Conservation (phyloP, 1,140 invertebrate species). For the Orchestia grillus region DNA sequence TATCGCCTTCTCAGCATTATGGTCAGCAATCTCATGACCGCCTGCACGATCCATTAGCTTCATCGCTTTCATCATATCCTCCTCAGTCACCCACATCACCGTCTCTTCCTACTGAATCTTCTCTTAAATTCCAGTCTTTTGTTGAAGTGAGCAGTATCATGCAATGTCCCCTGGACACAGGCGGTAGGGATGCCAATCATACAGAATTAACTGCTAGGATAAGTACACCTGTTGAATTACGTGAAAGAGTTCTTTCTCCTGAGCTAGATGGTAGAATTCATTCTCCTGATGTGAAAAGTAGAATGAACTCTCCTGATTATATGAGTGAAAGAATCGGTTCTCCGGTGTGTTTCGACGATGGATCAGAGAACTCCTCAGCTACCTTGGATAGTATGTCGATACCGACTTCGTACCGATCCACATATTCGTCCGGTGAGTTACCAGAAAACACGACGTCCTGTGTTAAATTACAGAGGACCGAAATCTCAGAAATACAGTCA, state of each 20-base stretch:
- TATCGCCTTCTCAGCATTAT: neutral
- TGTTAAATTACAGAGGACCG: slow-evolving; percentile 1
- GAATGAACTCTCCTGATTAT: slow-evolving; percentile 36
- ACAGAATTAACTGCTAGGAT: neutral
- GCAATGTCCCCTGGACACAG: neutral
- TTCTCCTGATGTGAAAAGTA: neutral
- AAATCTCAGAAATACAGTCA: neutral
- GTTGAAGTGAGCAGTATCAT: neutral
- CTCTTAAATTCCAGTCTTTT: neutral
- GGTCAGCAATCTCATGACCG: neutral
- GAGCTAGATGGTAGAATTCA: slow-evolving; percentile 30
- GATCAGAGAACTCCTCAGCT: neutral
- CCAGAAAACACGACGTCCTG: neutral
- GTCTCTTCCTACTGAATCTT: neutral
- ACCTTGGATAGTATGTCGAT: neutral
- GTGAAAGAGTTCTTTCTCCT: slow-evolving; percentile 21
- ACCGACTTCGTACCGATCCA: neutral
- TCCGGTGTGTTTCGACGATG: neutral
- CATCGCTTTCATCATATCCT: slow-evolving; percentile 5
- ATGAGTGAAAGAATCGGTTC: slow-evolving; percentile 12
- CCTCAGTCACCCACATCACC: neutral
- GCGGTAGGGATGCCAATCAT: neutral
- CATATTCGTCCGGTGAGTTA: neutral
- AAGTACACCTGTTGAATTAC: slow-evolving; percentile 22
- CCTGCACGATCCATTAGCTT: neutral